Evolutionary conservation across 2,888 invertebrate species (phyloP), one percentile per base, ranked within the genome.

Genomic region (Morinoia aosen): DNA sequence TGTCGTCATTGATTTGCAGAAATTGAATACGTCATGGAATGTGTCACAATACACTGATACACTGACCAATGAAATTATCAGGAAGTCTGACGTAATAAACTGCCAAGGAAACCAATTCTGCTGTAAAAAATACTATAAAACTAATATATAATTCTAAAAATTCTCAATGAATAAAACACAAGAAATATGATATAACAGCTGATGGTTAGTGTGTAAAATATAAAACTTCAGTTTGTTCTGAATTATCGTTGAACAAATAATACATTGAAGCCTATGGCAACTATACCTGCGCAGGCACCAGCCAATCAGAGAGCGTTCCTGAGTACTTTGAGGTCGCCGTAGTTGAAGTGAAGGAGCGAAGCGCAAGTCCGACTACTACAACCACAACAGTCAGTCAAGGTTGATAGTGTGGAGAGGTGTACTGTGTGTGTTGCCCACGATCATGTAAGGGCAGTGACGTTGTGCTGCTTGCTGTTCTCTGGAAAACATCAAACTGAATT

Each of bases 261-360:
- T 25, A 33, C 25, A 76, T 25, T 16, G 76, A 33, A 19, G 76
- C 33, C 8, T 76, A 33, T 7, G 19, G 90, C 90, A 90, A 90
- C 90, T 40, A 19, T 19, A 14, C 14, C 90, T 40, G 39, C 90
- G 16, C 48, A 0, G 90, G 7, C 40, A 4, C 16, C 90, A 90
- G 90, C 90, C 90, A 90, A 90, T 90, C 40, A 90, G 90, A 39
- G 48, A 90, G 90, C 90, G n/a, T 19, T 40, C 40, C 40, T 90
- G 40, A 90, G 90, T 90, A 48, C 76, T 90, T 90, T 90, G 90
- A 90, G 90, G 90, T 90, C 90, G 48, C 48, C 90, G 40, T 90
- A 40, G 40, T 90, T 90, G 90, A 90, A 19, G 40, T 48, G 40
- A 90, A 90, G 90, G 40, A 40, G 40, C 90, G 11, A 90, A 90